Conservation (phyloP, 1,140 invertebrate species). For the Caerostris darwini region DNA sequence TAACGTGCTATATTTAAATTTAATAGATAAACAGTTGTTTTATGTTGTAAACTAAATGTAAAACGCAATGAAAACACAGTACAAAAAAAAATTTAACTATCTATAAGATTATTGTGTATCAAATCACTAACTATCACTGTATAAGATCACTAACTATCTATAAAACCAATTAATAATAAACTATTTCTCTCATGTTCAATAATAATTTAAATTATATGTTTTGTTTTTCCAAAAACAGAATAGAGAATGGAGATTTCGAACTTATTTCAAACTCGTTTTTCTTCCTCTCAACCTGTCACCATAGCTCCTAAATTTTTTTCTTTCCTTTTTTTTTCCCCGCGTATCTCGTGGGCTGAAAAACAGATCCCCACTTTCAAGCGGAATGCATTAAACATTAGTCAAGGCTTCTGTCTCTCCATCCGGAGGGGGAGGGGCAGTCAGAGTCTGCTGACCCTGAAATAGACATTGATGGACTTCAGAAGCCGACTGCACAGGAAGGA, state of each 20-base stretch:
- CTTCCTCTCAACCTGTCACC: background rate
- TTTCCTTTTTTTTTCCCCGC: background rate
- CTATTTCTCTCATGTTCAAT: too few relatives aligned
- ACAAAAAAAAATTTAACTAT: too few relatives aligned
- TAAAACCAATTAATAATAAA: too few relatives aligned
- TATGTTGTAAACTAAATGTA: background rate
- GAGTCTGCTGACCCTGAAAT: background rate
- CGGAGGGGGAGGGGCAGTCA: background rate
- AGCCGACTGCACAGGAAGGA: background rate
- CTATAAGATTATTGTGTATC: too few relatives aligned
- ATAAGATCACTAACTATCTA: too few relatives aligned
- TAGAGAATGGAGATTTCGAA: background rate
- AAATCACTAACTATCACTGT: too few relatives aligned
- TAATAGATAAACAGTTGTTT: too few relatives aligned
- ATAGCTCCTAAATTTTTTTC: background rate
- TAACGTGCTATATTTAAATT: background rate
- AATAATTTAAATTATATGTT: too few relatives aligned
- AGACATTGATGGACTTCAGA: background rate
- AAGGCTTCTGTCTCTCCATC: background rate
- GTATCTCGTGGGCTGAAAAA: background rate
- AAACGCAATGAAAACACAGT: too few relatives aligned
- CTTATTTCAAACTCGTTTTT: background rate
- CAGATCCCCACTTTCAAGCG: slow-evolving; percentile 18
- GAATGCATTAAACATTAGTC: slow-evolving; percentile 54
- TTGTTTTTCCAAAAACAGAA: too few relatives aligned